Evolutionary conservation across 2,113 vertebrate genomes (phyloP), one percentile per base, ranked within the genome.

Genomic region (Podiceps cristatus): DNA sequence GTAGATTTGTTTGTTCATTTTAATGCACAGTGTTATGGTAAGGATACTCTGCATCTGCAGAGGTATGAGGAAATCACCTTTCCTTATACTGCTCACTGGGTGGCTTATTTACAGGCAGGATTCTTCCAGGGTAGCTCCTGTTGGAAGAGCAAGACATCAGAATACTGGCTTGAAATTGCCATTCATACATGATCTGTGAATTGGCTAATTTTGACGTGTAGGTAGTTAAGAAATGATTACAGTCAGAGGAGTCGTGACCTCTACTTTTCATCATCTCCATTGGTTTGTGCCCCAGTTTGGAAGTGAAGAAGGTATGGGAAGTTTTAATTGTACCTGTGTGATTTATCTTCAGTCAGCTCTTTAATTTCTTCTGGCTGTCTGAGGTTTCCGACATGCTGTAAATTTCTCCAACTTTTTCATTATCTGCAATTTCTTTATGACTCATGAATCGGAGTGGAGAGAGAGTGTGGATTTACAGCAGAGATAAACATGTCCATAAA

Each of bases 361-460:
- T 98, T 99, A 98, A 98, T 99, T 98, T 98, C 98, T 98, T 98
- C 98, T 98, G 98, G 98, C 98, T 99, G 98, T 98, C 98, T 98
- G 98, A 98, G 98, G 98, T 99, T 99, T 98, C 98, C 98, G 98
- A 99, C 98, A 98, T 88, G 98, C 99, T 99, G 99, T 99, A 99
- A 99, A 99, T 99, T 99, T 99, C 98, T 98, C 98, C 99, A 99
- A 99, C 99, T 99, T 99, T 99, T 99, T 99, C 99, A 99, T 99
- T 99, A 99, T 99, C 99, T 99, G 99, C 99, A 98, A 98, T 98
- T 99, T 99, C 98, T 98, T 99, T 99, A 98, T 98, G 98, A 97
- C 98, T 99, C 96, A 96, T 99, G 99, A 99, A 99, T 98, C 98
- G 98, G 98, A 98, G 98, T 98, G 98, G 98, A 98, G 98, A 98